A percentile compares a stretch with the other conserved stretches of the same genome.
These are phyloP conservation scores for Micronisus gabar DNA, from an alignment of 2,113 vertebrate genomes.

Conservation along the genomic window DNA sequence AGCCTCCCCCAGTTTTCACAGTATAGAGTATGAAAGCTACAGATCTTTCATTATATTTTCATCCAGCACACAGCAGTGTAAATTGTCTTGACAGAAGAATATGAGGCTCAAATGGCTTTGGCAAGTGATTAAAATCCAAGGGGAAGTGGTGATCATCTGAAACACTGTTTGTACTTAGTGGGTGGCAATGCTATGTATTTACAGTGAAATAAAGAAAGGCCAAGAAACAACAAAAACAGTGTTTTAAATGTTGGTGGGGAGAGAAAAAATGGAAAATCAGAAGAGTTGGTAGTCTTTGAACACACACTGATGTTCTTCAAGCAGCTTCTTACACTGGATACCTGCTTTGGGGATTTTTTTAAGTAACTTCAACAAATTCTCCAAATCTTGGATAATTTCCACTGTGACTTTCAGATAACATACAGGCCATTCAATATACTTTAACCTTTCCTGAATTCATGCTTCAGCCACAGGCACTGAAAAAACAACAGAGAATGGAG, in stretches of 20 bases:
- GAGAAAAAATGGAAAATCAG: background rate
- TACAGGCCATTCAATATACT: background rate
- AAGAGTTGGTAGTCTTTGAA: background rate
- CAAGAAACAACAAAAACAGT: background rate
- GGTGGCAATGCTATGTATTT: background rate
- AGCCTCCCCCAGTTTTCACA: background rate
- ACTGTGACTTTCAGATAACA: background rate
- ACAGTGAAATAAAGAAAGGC: background rate
- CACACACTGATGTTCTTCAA: background rate
- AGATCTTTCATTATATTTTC: constrained; percentile 30
- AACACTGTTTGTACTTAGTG: background rate
- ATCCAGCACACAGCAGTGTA: constrained; percentile 1
- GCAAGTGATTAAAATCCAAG: background rate
- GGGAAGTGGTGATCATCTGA: background rate
- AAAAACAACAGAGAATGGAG: background rate
- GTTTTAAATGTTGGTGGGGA: background rate
- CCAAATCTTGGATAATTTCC: background rate
- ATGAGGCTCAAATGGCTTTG: background rate
- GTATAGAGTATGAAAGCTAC: background rate
- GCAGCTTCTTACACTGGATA: background rate
- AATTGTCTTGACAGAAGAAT: constrained; percentile 14
- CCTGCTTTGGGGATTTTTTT: background rate
- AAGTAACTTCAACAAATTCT: background rate
- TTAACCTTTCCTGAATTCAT: background rate
- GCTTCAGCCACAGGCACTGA: background rate